phyloP scores from a whole-genome alignment of 2,797 vertebrate genomes.

The Tragelaphus oryx region DNA sequence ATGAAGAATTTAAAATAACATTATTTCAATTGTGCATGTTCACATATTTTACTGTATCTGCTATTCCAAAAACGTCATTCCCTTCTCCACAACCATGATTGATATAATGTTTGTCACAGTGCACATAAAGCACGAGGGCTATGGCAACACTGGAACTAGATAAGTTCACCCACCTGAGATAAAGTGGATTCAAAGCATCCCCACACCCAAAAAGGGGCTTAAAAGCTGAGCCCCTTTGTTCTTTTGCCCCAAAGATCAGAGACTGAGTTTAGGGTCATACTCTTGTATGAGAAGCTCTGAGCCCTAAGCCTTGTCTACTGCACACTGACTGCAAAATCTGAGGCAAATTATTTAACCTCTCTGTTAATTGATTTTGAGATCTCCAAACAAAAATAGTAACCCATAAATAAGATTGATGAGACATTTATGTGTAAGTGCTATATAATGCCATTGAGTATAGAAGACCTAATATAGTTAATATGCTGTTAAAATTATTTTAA shows the following conservation, averaged over 20 bases:
- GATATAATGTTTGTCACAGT: neutral
- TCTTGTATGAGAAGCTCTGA: neutral
- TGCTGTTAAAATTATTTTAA: constrained; percentile 10
- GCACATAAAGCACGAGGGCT: neutral
- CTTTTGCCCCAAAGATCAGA: neutral
- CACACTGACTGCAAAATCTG: neutral
- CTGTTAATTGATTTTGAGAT: neutral
- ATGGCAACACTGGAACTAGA: neutral
- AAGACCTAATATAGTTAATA: neutral
- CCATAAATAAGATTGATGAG: neutral
- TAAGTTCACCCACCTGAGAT: neutral
- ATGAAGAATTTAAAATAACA: neutral
- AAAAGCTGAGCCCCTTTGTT: neutral
- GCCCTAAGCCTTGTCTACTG: neutral
- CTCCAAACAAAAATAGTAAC: neutral
- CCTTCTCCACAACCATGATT: neutral
- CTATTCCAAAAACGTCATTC: neutral
- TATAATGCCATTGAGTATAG: neutral
- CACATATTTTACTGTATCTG: neutral
- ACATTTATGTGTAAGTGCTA: neutral
- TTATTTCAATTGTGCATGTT: neutral
- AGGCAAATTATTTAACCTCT: neutral
- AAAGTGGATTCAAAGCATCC: neutral
- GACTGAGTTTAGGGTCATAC: neutral
- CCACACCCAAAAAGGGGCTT: neutral